Base-by-base conservation (phyloP, 2,797 vertebrate genomes). In the Sebastes trivittatus region DNA sequence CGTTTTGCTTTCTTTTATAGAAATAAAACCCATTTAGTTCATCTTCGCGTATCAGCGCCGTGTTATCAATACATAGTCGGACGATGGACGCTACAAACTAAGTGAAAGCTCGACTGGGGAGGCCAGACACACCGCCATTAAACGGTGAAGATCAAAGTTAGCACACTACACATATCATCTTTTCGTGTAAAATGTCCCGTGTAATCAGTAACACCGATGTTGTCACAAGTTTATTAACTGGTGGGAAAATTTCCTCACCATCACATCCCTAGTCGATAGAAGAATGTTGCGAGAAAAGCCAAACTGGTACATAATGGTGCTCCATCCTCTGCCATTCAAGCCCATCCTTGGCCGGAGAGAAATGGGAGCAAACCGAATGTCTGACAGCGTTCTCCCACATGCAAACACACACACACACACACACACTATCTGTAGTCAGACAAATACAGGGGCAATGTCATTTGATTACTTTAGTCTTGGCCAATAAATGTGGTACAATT, bases 401-500 rank as follows among this genome's bases (percentile, higher is more conserved):
- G 9, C 69, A 82, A 52, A 78, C 67, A 65, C 52, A 78, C 67
- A 65, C 52, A 61, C 54, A 64, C 42, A 55, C 27, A 25, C 49
- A 38, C 32, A 38, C 14, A 8, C 16, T n/a, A n/a, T 2, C 30
- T 25, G 14, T 25, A 60, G 62, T 10, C 60, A 34, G 7, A 52
- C 30, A 63, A 25, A 76, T 36, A 73, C 18, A 55, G 7, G 1
- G 29, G 22, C 54, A 65, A 71, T 27, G 61, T 38, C 84, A 83
- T 36, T 36, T 56, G 67, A 74, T 62, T 72, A 60, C 83, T 77
- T 73, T 71, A 54, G 68, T 65, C 72, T 42, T 38, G 22, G 61
- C 64, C 63, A 56, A 55, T 36, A 75, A 85, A 83, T 70, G 67
- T 64, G 66, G 46, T 56, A 67, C 67, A 78, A 60, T 9, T 73